Conservation (phyloP, 1,140 invertebrate species). For the Platorchestia sp. region DNA sequence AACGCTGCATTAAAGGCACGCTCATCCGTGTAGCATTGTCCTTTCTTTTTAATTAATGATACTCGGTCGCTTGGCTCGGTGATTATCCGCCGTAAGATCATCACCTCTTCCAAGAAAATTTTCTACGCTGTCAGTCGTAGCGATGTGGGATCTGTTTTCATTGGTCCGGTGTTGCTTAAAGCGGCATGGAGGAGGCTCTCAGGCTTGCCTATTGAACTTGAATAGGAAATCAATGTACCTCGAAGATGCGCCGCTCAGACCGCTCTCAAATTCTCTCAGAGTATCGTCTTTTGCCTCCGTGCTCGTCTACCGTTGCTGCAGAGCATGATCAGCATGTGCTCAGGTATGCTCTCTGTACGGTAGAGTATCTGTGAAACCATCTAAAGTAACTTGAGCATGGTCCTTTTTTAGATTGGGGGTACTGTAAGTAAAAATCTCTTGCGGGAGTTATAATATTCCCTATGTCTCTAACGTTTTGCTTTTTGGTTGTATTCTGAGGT, state of each 20-base stretch:
- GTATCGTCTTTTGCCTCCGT: background rate
- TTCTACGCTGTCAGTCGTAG: background rate
- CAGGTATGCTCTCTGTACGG: background rate
- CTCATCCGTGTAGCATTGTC: background rate
- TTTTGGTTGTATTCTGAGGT: background rate
- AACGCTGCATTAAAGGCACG: background rate
- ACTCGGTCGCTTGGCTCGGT: background rate
- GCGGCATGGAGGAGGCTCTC: background rate
- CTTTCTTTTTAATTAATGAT: background rate
- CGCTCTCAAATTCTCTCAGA: background rate
- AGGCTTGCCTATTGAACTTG: conserved; percentile 19
- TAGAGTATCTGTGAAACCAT: background rate
- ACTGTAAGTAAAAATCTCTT: background rate
- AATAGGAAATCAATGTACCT: conserved; percentile 51
- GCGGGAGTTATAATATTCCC: background rate
- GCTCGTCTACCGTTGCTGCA: background rate
- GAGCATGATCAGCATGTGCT: background rate
- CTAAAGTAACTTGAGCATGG: background rate
- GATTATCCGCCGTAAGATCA: background rate
- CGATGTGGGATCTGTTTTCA: background rate
- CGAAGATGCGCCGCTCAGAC: conserved; percentile 27
- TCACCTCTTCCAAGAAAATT: background rate
- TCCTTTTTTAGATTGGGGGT: background rate
- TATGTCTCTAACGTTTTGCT: background rate
- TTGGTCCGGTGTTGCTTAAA: background rate